These are phyloP conservation scores for Dioctria rufipes DNA, from an alignment of 2,888 invertebrate species.

Conservation along the genomic window DNA sequence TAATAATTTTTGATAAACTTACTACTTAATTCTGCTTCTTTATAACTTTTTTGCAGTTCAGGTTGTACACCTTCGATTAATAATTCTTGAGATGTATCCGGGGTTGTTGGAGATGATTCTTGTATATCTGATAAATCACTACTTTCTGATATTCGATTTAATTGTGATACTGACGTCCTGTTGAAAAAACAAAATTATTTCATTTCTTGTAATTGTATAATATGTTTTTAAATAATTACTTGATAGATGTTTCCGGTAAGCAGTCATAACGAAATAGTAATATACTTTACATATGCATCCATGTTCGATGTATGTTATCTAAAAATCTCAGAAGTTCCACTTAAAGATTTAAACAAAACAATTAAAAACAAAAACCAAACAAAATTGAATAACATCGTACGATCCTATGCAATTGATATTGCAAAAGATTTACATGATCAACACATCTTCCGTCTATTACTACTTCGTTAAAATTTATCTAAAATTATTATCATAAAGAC, in stretches of 20 bases:
- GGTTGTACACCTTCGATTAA: constrained; percentile 73
- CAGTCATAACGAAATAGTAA: constrained; percentile 59
- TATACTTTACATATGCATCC: constrained; percentile 54
- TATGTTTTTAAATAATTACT: constrained; percentile 59
- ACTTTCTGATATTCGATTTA: constrained; percentile 57
- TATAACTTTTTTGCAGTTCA: constrained; percentile 73
- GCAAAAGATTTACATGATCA: constrained; percentile 25
- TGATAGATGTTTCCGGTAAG: constrained; percentile 49
- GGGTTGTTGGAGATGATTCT: constrained; percentile 65
- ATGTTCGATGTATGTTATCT: constrained; percentile 35
- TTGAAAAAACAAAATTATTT: constrained; percentile 42
- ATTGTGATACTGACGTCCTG: constrained; percentile 35
- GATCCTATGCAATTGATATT: constrained; percentile 1
- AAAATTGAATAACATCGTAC: constrained; percentile 3
- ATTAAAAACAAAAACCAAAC: not conserved
- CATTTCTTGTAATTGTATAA: constrained; percentile 33
- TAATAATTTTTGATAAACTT: constrained; percentile 12
- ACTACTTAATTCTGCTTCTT: constrained; percentile 73
- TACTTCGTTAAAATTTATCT: constrained; percentile 60
- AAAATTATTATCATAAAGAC: not conserved
- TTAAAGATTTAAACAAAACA: constrained; percentile 13
- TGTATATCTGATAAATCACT: constrained; percentile 61
- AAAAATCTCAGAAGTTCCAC: constrained; percentile 20
- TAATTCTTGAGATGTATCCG: constrained; percentile 68
- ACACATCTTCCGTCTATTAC: constrained; percentile 60